Percentiles rank a stretch among this genome's conserved stretches.
These are phyloP conservation scores for Sterna hirundo DNA, from an alignment of 2,113 vertebrate species.

Conservation along the genomic window DNA sequence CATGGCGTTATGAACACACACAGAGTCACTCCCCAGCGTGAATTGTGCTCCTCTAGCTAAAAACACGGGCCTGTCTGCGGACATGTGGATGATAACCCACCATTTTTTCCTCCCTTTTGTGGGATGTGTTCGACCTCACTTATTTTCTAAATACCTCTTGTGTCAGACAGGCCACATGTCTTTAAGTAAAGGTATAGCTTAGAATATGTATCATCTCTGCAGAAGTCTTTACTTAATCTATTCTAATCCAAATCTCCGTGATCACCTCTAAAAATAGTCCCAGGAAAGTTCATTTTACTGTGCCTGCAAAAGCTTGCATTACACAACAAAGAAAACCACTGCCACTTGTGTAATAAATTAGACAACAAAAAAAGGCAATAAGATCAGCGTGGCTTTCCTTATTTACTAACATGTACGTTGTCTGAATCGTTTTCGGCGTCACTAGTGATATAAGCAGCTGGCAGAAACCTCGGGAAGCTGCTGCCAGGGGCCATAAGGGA, in stretches of 20 bases:
- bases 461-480: not conserved
- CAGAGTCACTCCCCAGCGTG: not conserved
- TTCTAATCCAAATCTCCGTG: slow-evolving; percentile 36
- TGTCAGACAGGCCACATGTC: not conserved
- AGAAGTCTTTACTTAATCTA: slow-evolving; percentile 21
- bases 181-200: slow-evolving; percentile 28
- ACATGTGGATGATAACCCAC: not conserved
- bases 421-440: not conserved
- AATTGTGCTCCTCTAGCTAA: not conserved
- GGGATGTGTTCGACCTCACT: not conserved
- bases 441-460: not conserved
- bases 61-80: accelerated
- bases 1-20: not conserved
- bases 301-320: not conserved
- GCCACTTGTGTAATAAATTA: slow-evolving; percentile 4
- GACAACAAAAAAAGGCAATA: not conserved
- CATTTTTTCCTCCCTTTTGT: not conserved
- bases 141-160: not conserved
- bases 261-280: slow-evolving; percentile 49
- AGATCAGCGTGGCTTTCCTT: not conserved
- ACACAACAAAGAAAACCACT: not conserved
- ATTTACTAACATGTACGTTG: accelerated
- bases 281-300: not conserved
- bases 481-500: not conserved
- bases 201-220: not conserved